These are phyloP conservation scores for Eurystomus glaucurus DNA, from an alignment of 2,797 vertebrate genomes.

Conservation along the genomic window DNA sequence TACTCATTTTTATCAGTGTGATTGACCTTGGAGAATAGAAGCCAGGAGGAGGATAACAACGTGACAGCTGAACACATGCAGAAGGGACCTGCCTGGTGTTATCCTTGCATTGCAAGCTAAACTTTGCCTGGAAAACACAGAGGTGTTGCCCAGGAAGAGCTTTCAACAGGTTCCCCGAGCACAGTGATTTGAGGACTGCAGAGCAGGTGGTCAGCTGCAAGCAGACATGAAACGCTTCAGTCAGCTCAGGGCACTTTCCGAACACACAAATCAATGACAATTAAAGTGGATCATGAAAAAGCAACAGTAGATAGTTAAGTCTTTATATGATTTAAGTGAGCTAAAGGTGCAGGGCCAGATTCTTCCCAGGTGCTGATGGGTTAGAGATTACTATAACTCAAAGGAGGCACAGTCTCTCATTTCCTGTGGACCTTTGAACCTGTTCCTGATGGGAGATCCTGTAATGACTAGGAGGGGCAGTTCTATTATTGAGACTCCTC, in stretches of 20 bases:
- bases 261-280: slow-evolving; percentile 72
- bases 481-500: background rate
- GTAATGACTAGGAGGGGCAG: background rate
- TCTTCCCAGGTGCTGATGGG: background rate
- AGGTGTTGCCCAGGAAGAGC: background rate
- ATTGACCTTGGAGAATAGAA: background rate
- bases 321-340: slow-evolving; percentile 69
- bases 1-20: background rate
- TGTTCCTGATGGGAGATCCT: background rate
- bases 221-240: background rate
- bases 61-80: background rate
- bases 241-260: slow-evolving; percentile 33
- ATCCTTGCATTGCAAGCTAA: background rate
- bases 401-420: background rate
- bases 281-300: slow-evolving; percentile 81
- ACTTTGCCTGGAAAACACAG: background rate
- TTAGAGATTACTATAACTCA: background rate
- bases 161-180: background rate
- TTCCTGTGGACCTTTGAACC: background rate
- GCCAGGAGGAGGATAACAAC: background rate
- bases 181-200: background rate
- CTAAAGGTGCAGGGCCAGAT: background rate
- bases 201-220: background rate
- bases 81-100: background rate
- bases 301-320: slow-evolving; percentile 65